These are phyloP conservation scores for Phocides pigmalion DNA, from an alignment of 1,140 invertebrate genomes.

Conservation along the genomic window DNA sequence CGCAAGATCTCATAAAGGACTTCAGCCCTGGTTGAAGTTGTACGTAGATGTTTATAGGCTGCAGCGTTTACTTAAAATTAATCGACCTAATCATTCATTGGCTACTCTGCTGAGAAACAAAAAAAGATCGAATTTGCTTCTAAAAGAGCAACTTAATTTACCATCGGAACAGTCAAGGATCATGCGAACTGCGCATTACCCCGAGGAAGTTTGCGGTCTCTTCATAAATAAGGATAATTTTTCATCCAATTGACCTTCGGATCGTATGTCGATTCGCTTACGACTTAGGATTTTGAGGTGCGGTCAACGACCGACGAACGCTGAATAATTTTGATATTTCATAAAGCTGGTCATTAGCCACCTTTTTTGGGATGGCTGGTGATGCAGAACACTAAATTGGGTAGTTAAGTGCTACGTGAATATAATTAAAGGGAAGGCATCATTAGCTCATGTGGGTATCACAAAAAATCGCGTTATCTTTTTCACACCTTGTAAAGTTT, in stretches of 20 bases:
- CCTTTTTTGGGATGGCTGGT: conserved; percentile 62
- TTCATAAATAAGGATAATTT: conserved; percentile 37
- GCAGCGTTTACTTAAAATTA: too few species aligned
- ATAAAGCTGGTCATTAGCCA: conserved; percentile 66
- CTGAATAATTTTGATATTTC: conserved; percentile 65
- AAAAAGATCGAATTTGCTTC: too few species aligned
- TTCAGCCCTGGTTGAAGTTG: too few species aligned
- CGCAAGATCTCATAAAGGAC: too few species aligned
- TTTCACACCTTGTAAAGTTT: conserved; percentile 22
- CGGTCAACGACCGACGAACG: conserved; percentile 58
- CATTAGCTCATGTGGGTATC: conserved; percentile 28
- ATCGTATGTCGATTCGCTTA: conserved; percentile 36
- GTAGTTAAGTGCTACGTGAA: conserved; percentile 49
- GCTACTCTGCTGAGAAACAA: too few species aligned
- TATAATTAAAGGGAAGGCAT: conserved; percentile 55
- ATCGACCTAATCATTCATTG: too few species aligned
- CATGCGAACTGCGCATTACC: conserved; percentile 35
- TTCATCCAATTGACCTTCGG: conserved; percentile 37
- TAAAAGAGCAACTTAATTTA: conserved; percentile 17
- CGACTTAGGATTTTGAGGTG: conserved; percentile 48
- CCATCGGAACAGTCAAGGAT: conserved; percentile 12
- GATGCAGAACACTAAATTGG: conserved; percentile 54
- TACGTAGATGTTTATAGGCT: too few species aligned
- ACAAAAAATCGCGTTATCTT: conserved; percentile 14
- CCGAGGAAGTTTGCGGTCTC: conserved; percentile 36